A percentile compares a stretch with the other conserved stretches of the same genome.
Evolutionary conservation across 2,888 invertebrate genomes (phyloP).

Genomic region (Acronicta aceris): DNA sequence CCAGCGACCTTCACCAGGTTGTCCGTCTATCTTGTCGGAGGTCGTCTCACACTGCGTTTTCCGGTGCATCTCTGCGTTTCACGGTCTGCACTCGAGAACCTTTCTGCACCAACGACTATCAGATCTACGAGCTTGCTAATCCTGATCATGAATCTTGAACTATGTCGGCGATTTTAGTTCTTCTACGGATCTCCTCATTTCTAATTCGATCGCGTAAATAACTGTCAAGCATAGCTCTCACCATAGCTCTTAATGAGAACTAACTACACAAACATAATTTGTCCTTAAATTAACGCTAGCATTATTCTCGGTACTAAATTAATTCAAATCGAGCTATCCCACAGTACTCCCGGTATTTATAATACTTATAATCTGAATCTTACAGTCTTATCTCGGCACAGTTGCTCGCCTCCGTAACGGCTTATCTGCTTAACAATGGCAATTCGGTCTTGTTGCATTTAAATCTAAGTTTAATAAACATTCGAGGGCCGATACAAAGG

Average conservation of each 20-base stretch:
- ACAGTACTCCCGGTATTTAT: conserved; percentile 30
- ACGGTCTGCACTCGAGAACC: too few relatives aligned
- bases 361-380: conserved; percentile 30
- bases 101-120: too few relatives aligned
- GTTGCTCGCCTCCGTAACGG: conserved; percentile 44
- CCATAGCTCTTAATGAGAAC: neutral
- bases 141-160: too few relatives aligned
- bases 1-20: too few relatives aligned
- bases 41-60: too few relatives aligned
- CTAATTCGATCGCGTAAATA: too few relatives aligned
- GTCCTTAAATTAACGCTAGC: neutral
- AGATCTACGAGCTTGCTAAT: too few relatives aligned
- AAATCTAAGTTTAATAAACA: conserved; percentile 51
- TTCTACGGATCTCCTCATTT: too few relatives aligned
- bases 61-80: too few relatives aligned
- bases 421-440: conserved; percentile 52
- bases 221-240: too few relatives aligned
- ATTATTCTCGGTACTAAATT: conserved; percentile 8
- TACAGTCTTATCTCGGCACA: conserved; percentile 32
- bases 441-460: conserved; percentile 52
- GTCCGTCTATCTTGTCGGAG: too few relatives aligned
- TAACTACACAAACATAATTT: neutral
- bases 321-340: conserved; percentile 24
- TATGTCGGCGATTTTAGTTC: too few relatives aligned
- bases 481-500: conserved; percentile 38